Conservation (phyloP, 2,113 vertebrate genomes). For the Choloepus hoffmanni region DNA sequence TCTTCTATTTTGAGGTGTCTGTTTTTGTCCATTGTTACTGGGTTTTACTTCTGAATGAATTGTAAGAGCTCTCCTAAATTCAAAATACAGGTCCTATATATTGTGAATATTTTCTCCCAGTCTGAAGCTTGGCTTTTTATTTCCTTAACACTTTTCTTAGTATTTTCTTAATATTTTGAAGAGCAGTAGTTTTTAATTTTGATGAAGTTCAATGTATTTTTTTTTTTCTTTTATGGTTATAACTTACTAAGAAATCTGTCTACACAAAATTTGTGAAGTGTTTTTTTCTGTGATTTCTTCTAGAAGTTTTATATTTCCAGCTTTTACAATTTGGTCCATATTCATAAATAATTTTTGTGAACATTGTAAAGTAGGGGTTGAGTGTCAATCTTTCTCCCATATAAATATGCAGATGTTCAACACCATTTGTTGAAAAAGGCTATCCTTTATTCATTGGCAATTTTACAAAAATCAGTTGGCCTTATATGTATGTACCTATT, state of each 20-base stretch:
- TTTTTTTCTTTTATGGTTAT: not conserved
- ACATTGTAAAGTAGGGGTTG: not conserved
- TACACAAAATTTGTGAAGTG: not conserved
- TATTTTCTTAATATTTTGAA: not conserved
- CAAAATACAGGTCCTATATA: not conserved
- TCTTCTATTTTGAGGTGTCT: not conserved
- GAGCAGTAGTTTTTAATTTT: not conserved
- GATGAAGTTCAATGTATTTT: not conserved
- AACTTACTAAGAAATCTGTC: not conserved
- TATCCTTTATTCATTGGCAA: not conserved
- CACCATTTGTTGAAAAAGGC: not conserved
- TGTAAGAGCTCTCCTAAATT: not conserved
- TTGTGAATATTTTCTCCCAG: not conserved
- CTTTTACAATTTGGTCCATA: not conserved
- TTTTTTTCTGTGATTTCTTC: not conserved
- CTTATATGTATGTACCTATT: not conserved
- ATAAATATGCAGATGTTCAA: not conserved
- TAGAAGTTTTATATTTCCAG: not conserved
- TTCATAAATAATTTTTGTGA: not conserved
- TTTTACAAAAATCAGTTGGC: not conserved
- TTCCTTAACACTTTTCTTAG: not conserved
- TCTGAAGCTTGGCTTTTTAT: not conserved
- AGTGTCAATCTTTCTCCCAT: not conserved
- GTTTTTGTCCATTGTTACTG: not conserved
- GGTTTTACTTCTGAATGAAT: not conserved